Base-by-base conservation (phyloP, 2,888 invertebrate genomes). In the Plemyria rubiginata region DNA sequence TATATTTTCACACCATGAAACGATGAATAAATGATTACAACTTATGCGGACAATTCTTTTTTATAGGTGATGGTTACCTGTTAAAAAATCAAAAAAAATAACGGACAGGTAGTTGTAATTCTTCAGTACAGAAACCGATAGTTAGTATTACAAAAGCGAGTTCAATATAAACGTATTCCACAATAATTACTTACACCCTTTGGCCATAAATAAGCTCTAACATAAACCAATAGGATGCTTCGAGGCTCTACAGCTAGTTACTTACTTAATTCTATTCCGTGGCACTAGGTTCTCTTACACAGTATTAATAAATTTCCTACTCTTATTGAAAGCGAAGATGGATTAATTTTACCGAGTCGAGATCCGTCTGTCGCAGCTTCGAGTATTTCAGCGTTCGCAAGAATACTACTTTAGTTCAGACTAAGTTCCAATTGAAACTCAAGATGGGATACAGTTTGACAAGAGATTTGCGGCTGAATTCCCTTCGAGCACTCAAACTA, bases 331-430 rank as follows among this genome's bases (percentile, higher is more conserved):
- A 77, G 79, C 75, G 79, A 81, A 85, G 88, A 89, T 87, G 86
- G 87, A 91, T 91, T 91, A 92, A 92, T 90, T 89, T 84, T 84
- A 81, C 70, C 80, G 75, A 87, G 85, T 83, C 87, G 83, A 84
- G 88, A 88, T 85, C 83, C 84, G 81, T 78, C 85, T 80, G 81
- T 76, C 80, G 80, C 78, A 76, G 78, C 83, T 82, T 86, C 84
- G 84, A 85, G 81, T 77, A 83, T 80, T 81, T 76, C 82, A 79
- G 76, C 77, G 76, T 81, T 78, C 75, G 73, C 86, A 82, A 87
- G 86, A 85, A 85, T 84, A 86, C 87, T 86, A 82, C 85, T 87
- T 86, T 84, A 82, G 80, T 80, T 77, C 75, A 76, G 85, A 81
- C 81, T 76, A 89, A 90, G 82, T 90, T 90, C 81, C 82, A 85